Evolutionary conservation across 2,797 vertebrate species (phyloP).

Genomic region (Staurois parvus): DNA sequence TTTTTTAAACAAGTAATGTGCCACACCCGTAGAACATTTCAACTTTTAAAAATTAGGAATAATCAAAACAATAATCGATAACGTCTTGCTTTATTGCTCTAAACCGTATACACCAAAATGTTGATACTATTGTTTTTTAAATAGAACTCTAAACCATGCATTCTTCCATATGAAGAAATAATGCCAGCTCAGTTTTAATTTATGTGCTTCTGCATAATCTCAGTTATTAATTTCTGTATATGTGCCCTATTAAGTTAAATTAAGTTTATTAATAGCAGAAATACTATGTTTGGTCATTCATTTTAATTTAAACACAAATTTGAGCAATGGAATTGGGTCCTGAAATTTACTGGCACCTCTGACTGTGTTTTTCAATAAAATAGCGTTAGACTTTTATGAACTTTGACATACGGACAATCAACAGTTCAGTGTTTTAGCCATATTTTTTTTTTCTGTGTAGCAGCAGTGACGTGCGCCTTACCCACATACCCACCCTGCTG

Average conservation of each 20-base stretch:
- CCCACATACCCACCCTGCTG: conserved; percentile 43
- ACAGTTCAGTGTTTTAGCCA: conserved; percentile 12
- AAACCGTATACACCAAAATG: too few species aligned
- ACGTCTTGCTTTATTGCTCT: too few species aligned
- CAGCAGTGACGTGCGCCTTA: conserved; percentile 33
- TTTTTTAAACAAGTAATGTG: too few species aligned
- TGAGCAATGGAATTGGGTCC: neutral
- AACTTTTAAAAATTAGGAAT: too few species aligned
- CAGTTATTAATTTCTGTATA: neutral
- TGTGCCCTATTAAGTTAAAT: neutral
- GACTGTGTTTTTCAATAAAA: conserved; percentile 31
- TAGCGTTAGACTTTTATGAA: conserved; percentile 40
- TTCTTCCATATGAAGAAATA: too few species aligned
- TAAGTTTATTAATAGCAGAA: neutral
- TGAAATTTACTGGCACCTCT: conserved; percentile 13
- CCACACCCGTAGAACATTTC: too few species aligned
- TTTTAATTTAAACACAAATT: conserved; percentile 2
- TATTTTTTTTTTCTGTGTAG: conserved; percentile 30
- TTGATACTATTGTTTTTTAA: too few species aligned
- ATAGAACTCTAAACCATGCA: too few species aligned
- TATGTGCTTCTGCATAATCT: neutral
- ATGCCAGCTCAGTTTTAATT: neutral
- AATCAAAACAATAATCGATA: too few species aligned
- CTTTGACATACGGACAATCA: conserved; percentile 37
- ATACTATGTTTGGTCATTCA: neutral